phyloP scores from a whole-genome alignment of 2,888 invertebrate genomes.

The Adelognathus sp. region DNA sequence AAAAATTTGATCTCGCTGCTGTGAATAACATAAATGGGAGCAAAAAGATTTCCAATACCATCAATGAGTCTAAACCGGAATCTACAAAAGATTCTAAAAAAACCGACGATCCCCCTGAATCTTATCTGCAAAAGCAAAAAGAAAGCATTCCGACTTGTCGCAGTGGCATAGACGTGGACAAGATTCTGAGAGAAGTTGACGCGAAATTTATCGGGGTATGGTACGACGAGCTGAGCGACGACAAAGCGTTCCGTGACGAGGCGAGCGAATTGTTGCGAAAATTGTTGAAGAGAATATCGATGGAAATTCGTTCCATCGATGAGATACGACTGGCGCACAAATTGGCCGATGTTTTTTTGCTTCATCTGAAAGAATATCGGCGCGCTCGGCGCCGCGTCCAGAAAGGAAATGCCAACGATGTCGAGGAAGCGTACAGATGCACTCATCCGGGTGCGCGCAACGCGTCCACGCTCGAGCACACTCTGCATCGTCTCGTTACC shows the following conservation, averaged over 20 bases:
- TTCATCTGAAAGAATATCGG: slow-evolving; percentile 86
- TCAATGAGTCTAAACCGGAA: slow-evolving; percentile 22
- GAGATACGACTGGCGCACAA: slow-evolving; percentile 80
- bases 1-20: neutral
- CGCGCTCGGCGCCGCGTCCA: slow-evolving; percentile 76
- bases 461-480: slow-evolving; percentile 82
- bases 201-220: slow-evolving; percentile 81
- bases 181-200: slow-evolving; percentile 80
- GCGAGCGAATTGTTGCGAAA: slow-evolving; percentile 80
- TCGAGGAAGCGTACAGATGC: slow-evolving; percentile 75
- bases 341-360: slow-evolving; percentile 82
- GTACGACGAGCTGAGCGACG: slow-evolving; percentile 82
- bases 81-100: slow-evolving; percentile 8
- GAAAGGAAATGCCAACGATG: slow-evolving; percentile 68
- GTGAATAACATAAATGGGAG: too few species aligned
- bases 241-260: slow-evolving; percentile 81
- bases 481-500: slow-evolving; percentile 84
- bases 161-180: slow-evolving; percentile 63
- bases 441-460: slow-evolving; percentile 75
- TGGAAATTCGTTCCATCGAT: slow-evolving; percentile 78
- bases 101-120: neutral
- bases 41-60: neutral
- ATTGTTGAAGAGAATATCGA: slow-evolving; percentile 78
- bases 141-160: neutral
- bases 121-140: slow-evolving; percentile 27